A percentile compares a stretch with the other conserved stretches of the same genome.
phyloP scores from a whole-genome alignment of 2,113 vertebrate species.

The Hippocampus barbouri region DNA sequence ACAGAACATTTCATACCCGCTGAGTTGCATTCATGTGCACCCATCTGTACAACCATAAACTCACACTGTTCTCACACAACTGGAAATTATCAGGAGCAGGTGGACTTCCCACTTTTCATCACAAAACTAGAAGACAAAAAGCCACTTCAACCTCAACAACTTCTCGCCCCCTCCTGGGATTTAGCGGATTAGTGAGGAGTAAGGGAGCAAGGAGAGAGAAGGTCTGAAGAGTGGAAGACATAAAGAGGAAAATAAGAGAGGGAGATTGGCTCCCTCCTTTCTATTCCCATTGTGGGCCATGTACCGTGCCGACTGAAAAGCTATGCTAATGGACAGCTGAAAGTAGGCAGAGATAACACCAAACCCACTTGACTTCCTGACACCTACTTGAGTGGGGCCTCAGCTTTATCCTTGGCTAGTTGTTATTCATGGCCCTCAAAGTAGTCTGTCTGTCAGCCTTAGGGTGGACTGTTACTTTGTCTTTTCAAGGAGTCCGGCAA shows the following conservation, averaged over 20 bases:
- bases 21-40: neutral
- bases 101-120: constrained; percentile 61
- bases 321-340: constrained; percentile 76
- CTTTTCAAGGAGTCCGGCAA: constrained; percentile 31
- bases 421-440: constrained; percentile 67
- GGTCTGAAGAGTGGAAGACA: constrained; percentile 60
- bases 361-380: constrained; percentile 77
- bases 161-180: constrained; percentile 54
- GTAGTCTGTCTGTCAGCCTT: constrained; percentile 60
- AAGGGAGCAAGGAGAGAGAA: constrained; percentile 54
- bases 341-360: constrained; percentile 71
- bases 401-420: constrained; percentile 62
- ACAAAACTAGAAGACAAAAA: constrained; percentile 66
- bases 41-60: neutral
- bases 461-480: constrained; percentile 48
- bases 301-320: constrained; percentile 71
- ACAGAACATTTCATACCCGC: constrained; percentile 31
- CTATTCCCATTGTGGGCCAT: constrained; percentile 68
- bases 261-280: constrained; percentile 60
- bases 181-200: constrained; percentile 67
- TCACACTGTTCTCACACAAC: constrained; percentile 16
- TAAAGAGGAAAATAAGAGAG: constrained; percentile 55
- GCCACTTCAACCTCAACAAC: constrained; percentile 64
- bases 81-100: constrained; percentile 62
- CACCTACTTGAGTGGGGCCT: constrained; percentile 67